Evolutionary conservation across 2,113 vertebrate genomes (phyloP), one percentile per base, ranked within the genome.

Genomic region (Chrysemys picta): DNA sequence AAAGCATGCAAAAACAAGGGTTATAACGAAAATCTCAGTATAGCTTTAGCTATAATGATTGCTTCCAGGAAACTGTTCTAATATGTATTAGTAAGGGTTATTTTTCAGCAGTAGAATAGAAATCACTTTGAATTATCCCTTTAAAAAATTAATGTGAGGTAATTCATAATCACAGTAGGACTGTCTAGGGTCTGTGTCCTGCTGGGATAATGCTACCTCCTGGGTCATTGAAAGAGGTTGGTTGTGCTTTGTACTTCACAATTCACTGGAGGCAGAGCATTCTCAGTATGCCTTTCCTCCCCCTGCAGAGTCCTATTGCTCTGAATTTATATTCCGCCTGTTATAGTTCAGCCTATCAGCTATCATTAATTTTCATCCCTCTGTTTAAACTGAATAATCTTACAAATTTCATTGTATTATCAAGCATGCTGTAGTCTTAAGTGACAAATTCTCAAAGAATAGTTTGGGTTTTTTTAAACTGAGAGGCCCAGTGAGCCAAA

Each of bases 241-340:
- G 45, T 81, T 93, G 82, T 96, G 89, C 91, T 97, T 96, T 98
- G 91, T 95, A 87, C 75, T 95, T 92, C 88, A 84, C 57, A 91
- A 88, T 90, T 96, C 85, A 78, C 56, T 90, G 89, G 80, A 94
- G 91, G 89, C 47, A 12, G 9, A 69, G 49, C 86, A 27, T 93
- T 96, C 50, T 72, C 62, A 56, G 22, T 83, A 57, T 82, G n/a
- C 38, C 25, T 80, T 94, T 96, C 90, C 78, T 89, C 3, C 91
- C 65, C 52, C 89, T 90, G 85, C 2, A 7, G 72, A 69, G 87
- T 54, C 75, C 81, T 87, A 10, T 89, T 95, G 76, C 81, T 96
- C 76, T 95, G 87, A 65, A 76, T 96, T 97, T 96, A 52, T 65
- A 62, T 92, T 85, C 57, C 10, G n/a, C 19, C 29, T 81, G 5